Evolutionary conservation across 2,888 invertebrate genomes (phyloP).

Genomic region (Pyrgus malvae): DNA sequence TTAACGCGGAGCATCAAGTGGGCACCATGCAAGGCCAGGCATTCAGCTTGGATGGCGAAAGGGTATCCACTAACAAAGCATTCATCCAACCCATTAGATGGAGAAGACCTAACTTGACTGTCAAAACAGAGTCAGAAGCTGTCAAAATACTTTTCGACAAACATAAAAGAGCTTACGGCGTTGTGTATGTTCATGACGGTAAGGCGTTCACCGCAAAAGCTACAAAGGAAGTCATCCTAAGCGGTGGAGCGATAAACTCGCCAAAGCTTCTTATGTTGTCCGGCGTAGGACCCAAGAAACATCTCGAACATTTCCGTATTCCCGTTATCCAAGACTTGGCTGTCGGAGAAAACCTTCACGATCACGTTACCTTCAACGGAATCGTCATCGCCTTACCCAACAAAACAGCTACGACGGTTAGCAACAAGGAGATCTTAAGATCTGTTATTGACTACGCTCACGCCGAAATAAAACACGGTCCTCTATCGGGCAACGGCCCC

Average conservation of each 20-base stretch:
- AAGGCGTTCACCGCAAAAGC: slow-evolving; percentile 46
- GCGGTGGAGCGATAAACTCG: slow-evolving; percentile 55
- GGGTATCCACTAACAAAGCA: slow-evolving; percentile 84
- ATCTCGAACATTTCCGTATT: slow-evolving; percentile 49
- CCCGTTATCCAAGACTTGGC: slow-evolving; percentile 51
- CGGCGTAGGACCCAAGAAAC: slow-evolving; percentile 59
- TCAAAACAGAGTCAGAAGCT: slow-evolving; percentile 77
- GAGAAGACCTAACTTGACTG: slow-evolving; percentile 70
- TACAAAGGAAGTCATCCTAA: slow-evolving; percentile 59
- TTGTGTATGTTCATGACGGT: slow-evolving; percentile 47
- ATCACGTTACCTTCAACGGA: slow-evolving; percentile 65
- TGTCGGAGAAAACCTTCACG: slow-evolving; percentile 66
- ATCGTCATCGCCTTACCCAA: slow-evolving; percentile 77
- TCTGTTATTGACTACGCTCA: slow-evolving; percentile 61
- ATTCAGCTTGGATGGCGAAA: slow-evolving; percentile 75
- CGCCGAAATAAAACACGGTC: slow-evolving; percentile 60
- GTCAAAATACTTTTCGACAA: slow-evolving; percentile 79
- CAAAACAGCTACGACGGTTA: slow-evolving; percentile 65
- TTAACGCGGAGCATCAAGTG: slow-evolving; percentile 75
- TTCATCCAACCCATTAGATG: slow-evolving; percentile 84
- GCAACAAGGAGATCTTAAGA: slow-evolving; percentile 54
- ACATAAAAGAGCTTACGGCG: slow-evolving; percentile 55
- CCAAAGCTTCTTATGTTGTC: slow-evolving; percentile 64
- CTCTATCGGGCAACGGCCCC: slow-evolving; percentile 77
- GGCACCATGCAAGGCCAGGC: slow-evolving; percentile 83